Evolutionary conservation across 2,888 invertebrate species (phyloP).

Genomic region (Drosophila paranaensis): DNA sequence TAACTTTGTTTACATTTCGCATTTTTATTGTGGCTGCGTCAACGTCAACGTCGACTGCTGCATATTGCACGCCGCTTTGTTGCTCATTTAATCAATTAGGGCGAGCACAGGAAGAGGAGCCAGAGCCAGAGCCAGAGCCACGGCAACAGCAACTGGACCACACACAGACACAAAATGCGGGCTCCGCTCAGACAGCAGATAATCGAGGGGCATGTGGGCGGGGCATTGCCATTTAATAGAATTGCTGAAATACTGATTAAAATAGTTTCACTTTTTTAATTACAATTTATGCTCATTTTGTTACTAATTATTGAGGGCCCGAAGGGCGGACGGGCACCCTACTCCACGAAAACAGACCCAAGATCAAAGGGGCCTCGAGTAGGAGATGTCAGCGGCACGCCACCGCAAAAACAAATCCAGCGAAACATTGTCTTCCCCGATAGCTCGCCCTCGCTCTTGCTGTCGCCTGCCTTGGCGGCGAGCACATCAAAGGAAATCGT

Average conservation of each 20-base stretch:
- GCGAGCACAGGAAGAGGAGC: constrained; percentile 34
- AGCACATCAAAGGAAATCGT: constrained; percentile 75
- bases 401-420: constrained; percentile 48
- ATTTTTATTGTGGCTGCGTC: constrained; percentile 78
- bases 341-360: constrained; percentile 33
- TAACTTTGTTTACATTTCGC: constrained; percentile 80
- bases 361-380: constrained; percentile 68
- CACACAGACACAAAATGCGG: constrained; percentile 62
- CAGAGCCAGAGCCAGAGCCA: not conserved
- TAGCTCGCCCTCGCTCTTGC: not conserved
- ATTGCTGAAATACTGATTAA: constrained; percentile 78
- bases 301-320: constrained; percentile 62
- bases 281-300: constrained; percentile 73
- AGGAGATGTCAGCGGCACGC: constrained; percentile 51
- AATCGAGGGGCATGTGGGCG: not conserved
- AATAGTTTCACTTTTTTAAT: constrained; percentile 80
- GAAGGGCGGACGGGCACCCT: constrained; percentile 16
- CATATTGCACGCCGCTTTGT: constrained; percentile 60
- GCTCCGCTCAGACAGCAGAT: constrained; percentile 15
- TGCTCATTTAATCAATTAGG: constrained; percentile 74
- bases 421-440: constrained; percentile 60
- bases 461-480: constrained; percentile 30
- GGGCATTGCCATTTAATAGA: constrained; percentile 58
- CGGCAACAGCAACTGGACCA: constrained; percentile 59
- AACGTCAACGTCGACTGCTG: constrained; percentile 49